Evolutionary conservation across 2,797 vertebrate genomes (phyloP), one percentile per base, ranked within the genome.

Genomic region (Ptychobarbus kaznakovi): DNA sequence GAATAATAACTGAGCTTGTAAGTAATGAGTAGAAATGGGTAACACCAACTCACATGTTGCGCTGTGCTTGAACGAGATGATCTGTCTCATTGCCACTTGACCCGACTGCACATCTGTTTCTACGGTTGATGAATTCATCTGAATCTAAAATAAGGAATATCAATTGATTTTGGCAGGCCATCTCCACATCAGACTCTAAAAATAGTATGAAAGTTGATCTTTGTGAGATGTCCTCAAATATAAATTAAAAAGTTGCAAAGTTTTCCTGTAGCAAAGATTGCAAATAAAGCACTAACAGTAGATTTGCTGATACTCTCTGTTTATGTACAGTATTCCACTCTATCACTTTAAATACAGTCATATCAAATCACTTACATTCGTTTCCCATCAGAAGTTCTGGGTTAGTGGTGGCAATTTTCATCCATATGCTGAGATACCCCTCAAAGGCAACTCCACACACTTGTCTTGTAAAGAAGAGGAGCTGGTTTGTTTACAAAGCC

Each of bases 371-470:
- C 84, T 79, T 75, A 86, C 86, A 56, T 76, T 87, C 20, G 2
- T 25, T 78, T 80, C 28, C 72, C 49, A 73, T 80, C 58, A 73
- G 16, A 69, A 72, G 56, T 35, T 58, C 82, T 32, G 74, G n/a
- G 73, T 72, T 86, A 35, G 84, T 86, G 46, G 88, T 86, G 58
- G 86, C 88, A 1, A 79, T 82, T 72, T 70, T 80, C 22, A 73
- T 81, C 86, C 88, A 89, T 5, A 58, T 40, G 35, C 51, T 46
- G 12, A 82, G 79, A 76, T 89, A 89, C 10, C 86, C 88, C 51
- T 89, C 79, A 88, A 87, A 89, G 28, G 40, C 42, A 28, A 89
- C 84, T 42, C 66, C 87, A 75, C 28, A 44, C 51, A 76, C 74
- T 70, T 15, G 4, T 9, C 86, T 87, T 46, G n/a, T 28, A 38